Evolutionary conservation across 2,888 invertebrate genomes (phyloP).

Genomic region (Drosophila limbata): DNA sequence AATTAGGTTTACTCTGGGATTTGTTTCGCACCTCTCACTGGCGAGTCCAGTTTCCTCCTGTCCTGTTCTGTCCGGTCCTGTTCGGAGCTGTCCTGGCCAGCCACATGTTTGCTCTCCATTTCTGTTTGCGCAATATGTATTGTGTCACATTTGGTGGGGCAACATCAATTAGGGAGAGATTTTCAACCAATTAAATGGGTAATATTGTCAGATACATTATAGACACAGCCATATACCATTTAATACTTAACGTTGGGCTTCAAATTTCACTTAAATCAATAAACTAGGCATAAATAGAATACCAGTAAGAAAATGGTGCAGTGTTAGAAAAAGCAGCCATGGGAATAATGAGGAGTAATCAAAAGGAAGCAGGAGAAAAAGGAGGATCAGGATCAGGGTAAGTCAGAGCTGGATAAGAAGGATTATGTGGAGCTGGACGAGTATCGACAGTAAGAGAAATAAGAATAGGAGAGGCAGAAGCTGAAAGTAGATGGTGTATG

Average conservation of each 20-base stretch:
- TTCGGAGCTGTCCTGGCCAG: slow-evolving; percentile 2
- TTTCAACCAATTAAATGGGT: slow-evolving; percentile 37
- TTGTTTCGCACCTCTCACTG: slow-evolving; percentile 74
- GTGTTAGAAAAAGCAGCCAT: too few species aligned
- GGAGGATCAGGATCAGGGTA: too few species aligned
- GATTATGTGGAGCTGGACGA: too few species aligned
- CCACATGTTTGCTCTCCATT: slow-evolving; percentile 44
- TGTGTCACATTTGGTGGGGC: slow-evolving; percentile 13
- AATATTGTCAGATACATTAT: slow-evolving; percentile 8
- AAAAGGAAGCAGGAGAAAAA: too few species aligned
- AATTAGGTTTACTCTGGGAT: slow-evolving; percentile 81
- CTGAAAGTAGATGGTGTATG: neutral
- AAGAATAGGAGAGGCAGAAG: neutral
- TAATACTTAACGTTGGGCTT: neutral
- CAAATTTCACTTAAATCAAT: neutral
- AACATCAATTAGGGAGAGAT: slow-evolving; percentile 50
- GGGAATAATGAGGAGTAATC: too few species aligned
- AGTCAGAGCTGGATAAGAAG: too few species aligned
- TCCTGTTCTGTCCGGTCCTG: neutral
- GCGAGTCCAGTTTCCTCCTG: neutral
- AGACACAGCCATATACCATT: neutral
- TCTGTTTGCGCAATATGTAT: slow-evolving; percentile 33
- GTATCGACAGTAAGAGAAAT: too few species aligned
- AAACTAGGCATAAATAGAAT: too few species aligned
- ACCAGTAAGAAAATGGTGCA: too few species aligned